Conservation (phyloP, 2,113 vertebrate genomes). For the Plectropomus leopardus region DNA sequence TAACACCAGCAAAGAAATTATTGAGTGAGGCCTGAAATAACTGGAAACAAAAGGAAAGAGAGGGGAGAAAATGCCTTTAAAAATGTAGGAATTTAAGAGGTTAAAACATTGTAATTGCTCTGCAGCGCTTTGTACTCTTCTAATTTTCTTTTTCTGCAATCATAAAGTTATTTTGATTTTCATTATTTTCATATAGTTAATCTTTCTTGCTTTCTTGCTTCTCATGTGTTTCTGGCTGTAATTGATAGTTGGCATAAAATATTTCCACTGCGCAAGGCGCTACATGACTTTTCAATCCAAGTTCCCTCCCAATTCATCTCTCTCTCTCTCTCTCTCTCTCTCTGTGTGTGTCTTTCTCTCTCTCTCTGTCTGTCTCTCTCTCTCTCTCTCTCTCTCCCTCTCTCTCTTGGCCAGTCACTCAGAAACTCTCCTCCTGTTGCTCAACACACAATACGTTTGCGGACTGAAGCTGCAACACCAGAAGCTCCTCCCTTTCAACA, state of each 20-base stretch:
- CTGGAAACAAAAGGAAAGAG: not conserved
- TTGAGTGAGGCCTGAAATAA: not conserved
- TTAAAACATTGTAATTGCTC: too few relatives aligned
- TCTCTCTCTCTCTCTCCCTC: conserved; percentile 22
- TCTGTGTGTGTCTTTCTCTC: conserved; percentile 3
- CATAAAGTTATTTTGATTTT: too few relatives aligned
- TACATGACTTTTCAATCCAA: not conserved
- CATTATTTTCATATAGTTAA: not conserved
- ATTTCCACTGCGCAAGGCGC: not conserved
- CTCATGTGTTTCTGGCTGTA: not conserved
- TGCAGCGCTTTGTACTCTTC: too few relatives aligned
- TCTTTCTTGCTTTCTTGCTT: too few relatives aligned
- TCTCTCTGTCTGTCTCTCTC: conserved; percentile 25
- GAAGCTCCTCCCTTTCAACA: conserved; percentile 57
- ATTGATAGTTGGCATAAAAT: not conserved
- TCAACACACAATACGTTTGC: conserved; percentile 9
- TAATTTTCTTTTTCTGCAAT: too few relatives aligned
- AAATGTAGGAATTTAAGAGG: not conserved
- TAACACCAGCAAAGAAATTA: not conserved
- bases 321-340: not conserved
- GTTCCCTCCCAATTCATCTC: conserved; percentile 16
- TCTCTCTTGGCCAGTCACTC: not conserved
- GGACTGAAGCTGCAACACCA: conserved; percentile 26
- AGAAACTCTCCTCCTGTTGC: conserved; percentile 44
- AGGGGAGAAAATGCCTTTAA: not conserved